Evolutionary conservation across 2,888 invertebrate genomes (phyloP).

Genomic region (Hypomecis atomaria): DNA sequence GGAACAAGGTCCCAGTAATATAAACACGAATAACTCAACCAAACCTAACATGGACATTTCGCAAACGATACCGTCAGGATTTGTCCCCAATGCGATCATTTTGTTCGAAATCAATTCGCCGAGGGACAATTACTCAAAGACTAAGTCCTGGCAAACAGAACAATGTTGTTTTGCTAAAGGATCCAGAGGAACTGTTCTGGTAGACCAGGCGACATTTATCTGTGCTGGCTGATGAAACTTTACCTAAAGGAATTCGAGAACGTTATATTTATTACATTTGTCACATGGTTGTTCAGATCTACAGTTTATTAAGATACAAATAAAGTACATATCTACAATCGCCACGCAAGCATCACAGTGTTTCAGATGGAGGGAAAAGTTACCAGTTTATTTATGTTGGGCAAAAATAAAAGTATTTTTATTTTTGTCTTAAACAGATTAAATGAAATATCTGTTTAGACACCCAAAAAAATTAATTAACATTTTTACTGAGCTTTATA

Average conservation of each 20-base stretch:
- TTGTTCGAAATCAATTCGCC: constrained; percentile 50
- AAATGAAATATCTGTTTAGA: too few relatives aligned
- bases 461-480: too few relatives aligned
- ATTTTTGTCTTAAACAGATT: too few relatives aligned
- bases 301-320: too few relatives aligned
- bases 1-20: neutral
- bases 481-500: too few relatives aligned
- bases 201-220: constrained; percentile 8
- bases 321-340: too few relatives aligned
- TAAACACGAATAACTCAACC: neutral
- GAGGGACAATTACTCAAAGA: constrained; percentile 49
- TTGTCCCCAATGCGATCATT: constrained; percentile 44
- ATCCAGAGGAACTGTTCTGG: constrained; percentile 17
- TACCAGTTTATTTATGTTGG: too few relatives aligned
- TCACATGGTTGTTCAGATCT: neutral
- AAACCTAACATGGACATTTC: constrained; percentile 7
- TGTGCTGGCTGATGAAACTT: constrained; percentile 10
- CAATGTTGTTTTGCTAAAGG: constrained; percentile 18
- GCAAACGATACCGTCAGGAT: constrained; percentile 16
- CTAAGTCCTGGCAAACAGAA: constrained; percentile 37
- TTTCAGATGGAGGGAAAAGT: too few relatives aligned
- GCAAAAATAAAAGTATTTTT: too few relatives aligned
- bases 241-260: neutral
- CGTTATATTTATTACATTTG: neutral
- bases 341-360: too few relatives aligned